phyloP scores from a whole-genome alignment of 2,113 vertebrate species.

The Chloropsis cyanopogon region DNA sequence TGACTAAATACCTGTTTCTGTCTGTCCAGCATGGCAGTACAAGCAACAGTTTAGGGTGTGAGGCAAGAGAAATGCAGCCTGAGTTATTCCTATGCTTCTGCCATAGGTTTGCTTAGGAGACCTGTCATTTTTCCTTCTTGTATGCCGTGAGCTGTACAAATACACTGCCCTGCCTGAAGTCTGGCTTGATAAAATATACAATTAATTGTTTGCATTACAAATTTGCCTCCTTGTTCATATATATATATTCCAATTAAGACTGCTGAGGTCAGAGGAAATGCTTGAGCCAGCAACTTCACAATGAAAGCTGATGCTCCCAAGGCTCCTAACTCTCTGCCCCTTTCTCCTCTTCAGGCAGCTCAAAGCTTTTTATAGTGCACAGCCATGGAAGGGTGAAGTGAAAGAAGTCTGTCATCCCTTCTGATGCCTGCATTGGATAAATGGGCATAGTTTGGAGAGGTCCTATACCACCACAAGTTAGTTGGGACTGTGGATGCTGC shows the following conservation, averaged over 20 bases:
- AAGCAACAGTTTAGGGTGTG: background rate
- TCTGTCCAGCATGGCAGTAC: background rate
- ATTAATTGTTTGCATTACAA: background rate
- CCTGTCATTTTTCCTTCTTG: background rate
- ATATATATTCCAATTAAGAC: background rate
- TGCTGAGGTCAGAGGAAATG: background rate
- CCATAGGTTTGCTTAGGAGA: background rate
- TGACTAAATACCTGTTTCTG: background rate
- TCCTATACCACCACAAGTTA: background rate
- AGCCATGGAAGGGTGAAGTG: background rate
- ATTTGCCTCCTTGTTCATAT: background rate
- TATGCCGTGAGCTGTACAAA: background rate
- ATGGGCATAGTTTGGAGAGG: background rate
- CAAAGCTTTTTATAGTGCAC: background rate
- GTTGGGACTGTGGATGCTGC: background rate
- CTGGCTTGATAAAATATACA: background rate
- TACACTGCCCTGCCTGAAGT: background rate
- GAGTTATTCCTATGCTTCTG: background rate
- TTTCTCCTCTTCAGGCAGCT: background rate
- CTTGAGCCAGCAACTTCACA: background rate
- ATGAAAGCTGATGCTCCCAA: background rate
- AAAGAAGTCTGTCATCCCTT: background rate
- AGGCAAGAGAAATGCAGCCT: background rate
- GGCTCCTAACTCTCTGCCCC: background rate
- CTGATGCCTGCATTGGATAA: background rate